A percentile compares a stretch with the other conserved stretches of the same genome.
These are phyloP conservation scores for Tineola bisselliella DNA, from an alignment of 2,888 invertebrate genomes.

Conservation along the genomic window DNA sequence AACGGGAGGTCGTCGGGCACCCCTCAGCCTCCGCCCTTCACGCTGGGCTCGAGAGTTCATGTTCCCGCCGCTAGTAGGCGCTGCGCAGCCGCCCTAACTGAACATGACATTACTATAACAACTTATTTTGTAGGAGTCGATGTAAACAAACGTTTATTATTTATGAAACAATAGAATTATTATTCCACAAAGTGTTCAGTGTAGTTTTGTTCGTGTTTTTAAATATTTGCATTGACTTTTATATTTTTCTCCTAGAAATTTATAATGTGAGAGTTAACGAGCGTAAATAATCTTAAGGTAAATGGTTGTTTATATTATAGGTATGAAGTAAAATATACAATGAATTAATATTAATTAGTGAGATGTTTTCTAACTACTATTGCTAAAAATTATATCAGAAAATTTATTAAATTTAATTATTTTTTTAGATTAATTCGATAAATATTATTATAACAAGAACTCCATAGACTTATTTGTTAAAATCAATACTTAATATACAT, in stretches of 20 bases:
- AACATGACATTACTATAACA: conserved; percentile 40
- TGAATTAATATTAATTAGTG: too few species aligned
- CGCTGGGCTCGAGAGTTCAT: conserved; percentile 28
- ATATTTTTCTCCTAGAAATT: conserved; percentile 5
- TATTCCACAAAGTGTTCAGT: conserved; percentile 27
- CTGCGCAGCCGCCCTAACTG: conserved; percentile 52
- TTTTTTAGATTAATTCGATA: too few species aligned
- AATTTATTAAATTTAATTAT: too few species aligned
- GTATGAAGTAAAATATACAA: too few species aligned
- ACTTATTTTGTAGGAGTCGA: conserved; percentile 40
- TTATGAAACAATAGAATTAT: conserved; percentile 18
- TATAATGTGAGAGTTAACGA: conserved; percentile 17
- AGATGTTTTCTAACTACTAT: too few species aligned
- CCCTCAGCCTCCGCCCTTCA: conserved; percentile 44
- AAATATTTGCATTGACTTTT: not conserved
- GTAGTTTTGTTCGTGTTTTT: not conserved
- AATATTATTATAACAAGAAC: too few species aligned
- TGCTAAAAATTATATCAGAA: too few species aligned
- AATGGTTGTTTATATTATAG: not conserved
- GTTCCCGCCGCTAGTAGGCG: conserved; percentile 56
- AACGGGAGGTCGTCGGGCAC: conserved; percentile 17
- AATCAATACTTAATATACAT: too few species aligned
- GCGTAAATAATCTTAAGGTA: conserved; percentile 6
- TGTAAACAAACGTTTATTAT: conserved; percentile 57
- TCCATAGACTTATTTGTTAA: too few species aligned